Evolutionary conservation across 2,888 invertebrate genomes (phyloP).

Genomic region (Ormyrus nitidulus): DNA sequence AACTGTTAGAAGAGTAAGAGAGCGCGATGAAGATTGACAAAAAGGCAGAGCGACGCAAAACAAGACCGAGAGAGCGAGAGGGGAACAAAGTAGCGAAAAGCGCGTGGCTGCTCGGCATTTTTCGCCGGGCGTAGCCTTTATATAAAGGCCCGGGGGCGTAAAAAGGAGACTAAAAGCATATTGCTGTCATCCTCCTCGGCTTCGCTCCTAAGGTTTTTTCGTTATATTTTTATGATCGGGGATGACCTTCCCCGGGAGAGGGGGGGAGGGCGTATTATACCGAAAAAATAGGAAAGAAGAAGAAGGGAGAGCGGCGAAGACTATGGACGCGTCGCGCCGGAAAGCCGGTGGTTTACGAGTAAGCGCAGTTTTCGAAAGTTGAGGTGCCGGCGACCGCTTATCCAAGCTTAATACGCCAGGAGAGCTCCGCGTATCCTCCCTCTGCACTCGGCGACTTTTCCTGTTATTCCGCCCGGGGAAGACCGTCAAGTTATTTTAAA

Average conservation of each 20-base stretch:
- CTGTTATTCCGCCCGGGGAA: conserved; percentile 12
- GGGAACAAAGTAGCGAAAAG: conserved; percentile 10
- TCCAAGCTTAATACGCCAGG: conserved; percentile 5
- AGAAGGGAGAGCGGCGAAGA: background rate
- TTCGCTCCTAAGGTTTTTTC: conserved; percentile 4
- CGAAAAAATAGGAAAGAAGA: conserved; percentile 6
- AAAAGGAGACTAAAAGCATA: conserved; percentile 44
- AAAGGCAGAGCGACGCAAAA: too few relatives aligned
- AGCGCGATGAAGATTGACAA: too few relatives aligned
- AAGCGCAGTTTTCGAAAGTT: conserved; percentile 9
- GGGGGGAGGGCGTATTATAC: background rate
- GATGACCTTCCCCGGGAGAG: conserved; percentile 8
- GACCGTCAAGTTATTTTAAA: conserved; percentile 5
- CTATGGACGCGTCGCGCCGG: background rate
- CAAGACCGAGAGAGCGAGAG: background rate
- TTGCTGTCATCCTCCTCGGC: conserved; percentile 16
- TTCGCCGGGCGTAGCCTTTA: background rate
- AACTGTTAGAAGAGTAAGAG: too few relatives aligned
- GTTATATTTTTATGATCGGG: conserved; percentile 38
- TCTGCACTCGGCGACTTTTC: conserved; percentile 23
- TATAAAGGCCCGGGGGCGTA: background rate
- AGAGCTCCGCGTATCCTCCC: too few relatives aligned
- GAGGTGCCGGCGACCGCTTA: background rate
- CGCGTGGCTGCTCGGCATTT: conserved; percentile 16
- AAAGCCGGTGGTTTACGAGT: conserved; percentile 8